Evolutionary conservation across 2,113 vertebrate species (phyloP).

Genomic region (Boleophthalmus pectinirostris): DNA sequence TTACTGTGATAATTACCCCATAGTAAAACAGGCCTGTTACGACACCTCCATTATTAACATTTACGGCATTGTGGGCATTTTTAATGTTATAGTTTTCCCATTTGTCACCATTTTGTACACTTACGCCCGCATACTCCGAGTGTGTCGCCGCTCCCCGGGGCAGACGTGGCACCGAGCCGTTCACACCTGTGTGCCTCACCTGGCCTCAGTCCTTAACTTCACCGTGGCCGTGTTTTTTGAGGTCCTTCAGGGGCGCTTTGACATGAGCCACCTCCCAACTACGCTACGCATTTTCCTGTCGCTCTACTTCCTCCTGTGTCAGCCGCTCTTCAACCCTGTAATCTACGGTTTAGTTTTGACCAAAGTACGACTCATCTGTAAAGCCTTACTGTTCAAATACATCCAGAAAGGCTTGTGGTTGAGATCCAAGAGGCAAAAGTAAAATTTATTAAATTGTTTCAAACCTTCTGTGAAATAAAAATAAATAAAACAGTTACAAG

Average conservation of each 20-base stretch:
- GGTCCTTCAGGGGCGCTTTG: not conserved
- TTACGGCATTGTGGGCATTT: conserved; percentile 14
- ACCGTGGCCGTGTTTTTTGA: not conserved
- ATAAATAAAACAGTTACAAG: too few relatives aligned
- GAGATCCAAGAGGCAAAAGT: too few relatives aligned
- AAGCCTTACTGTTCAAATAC: not conserved
- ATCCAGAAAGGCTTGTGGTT: not conserved
- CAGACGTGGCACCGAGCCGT: conserved; percentile 29
- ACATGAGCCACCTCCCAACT: not conserved
- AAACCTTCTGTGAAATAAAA: too few relatives aligned
- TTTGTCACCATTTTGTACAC: conserved; percentile 2
- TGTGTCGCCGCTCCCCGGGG: conserved; percentile 13
- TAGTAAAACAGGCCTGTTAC: conserved; percentile 57
- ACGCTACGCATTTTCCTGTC: not conserved
- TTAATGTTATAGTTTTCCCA: not conserved
- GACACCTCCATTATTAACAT: conserved; percentile 50
- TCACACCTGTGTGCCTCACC: conserved; percentile 38
- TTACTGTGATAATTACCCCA: conserved; percentile 57
- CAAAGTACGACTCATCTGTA: conserved; percentile 5
- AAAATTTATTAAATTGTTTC: too few relatives aligned
- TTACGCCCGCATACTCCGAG: conserved; percentile 26
- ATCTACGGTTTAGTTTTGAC: conserved; percentile 21
- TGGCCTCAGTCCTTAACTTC: conserved; percentile 36
- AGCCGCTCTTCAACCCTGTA: conserved; percentile 10
- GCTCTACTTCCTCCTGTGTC: conserved; percentile 12